These are phyloP conservation scores for Agonopterix alstromeriana DNA, from an alignment of 2,888 invertebrate genomes.

Conservation along the genomic window DNA sequence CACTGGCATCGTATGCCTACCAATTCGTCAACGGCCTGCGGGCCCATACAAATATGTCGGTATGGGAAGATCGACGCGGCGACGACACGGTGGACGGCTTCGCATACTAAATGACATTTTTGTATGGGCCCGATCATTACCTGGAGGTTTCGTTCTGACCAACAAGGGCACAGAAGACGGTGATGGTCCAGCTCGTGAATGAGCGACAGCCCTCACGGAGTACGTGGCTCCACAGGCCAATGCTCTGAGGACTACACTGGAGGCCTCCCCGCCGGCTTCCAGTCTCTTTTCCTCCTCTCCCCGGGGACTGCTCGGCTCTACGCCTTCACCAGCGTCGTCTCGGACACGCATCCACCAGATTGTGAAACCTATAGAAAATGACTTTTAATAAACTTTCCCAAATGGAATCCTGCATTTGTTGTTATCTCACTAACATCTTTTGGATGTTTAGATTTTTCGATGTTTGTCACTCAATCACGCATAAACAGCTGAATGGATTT, in stretches of 20 bases:
- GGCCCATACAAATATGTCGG: too few species aligned
- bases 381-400: too few species aligned
- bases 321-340: conserved; percentile 49
- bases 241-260: conserved; percentile 47
- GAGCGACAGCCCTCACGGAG: conserved; percentile 59
- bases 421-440: too few species aligned
- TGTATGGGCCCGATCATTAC: conserved; percentile 19
- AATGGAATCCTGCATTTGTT: too few species aligned
- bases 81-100: too few species aligned
- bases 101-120: too few species aligned
- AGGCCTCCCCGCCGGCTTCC: conserved; percentile 59
- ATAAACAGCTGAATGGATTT: too few species aligned
- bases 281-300: conserved; percentile 54
- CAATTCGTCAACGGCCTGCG: too few species aligned
- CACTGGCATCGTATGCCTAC: neutral
- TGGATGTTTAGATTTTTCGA: too few species aligned
- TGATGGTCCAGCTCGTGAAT: conserved; percentile 60
- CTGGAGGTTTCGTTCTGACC: conserved; percentile 65
- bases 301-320: conserved; percentile 38
- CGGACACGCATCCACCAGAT: conserved; percentile 63
- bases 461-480: too few species aligned
- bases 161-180: conserved; percentile 50
- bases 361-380: conserved; percentile 28
- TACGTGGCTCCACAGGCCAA: conserved; percentile 62
- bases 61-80: too few species aligned